Conservation (phyloP, 2,888 invertebrate genomes). For the Oscheius sp. region DNA sequence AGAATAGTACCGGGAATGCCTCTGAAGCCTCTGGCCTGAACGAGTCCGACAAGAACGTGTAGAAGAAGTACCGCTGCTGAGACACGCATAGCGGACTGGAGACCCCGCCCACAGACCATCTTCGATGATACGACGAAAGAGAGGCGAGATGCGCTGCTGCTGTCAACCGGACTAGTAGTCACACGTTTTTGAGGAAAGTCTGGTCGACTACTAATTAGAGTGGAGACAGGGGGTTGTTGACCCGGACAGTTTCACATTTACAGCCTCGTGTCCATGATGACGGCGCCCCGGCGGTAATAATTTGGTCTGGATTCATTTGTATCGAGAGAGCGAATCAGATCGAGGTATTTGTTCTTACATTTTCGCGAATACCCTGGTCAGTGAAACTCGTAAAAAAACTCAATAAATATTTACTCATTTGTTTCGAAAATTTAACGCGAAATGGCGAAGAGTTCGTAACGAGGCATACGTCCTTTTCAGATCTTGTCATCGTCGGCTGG, state of each 20-base stretch:
- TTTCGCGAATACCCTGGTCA: too few relatives aligned
- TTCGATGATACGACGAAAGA: conserved; percentile 22
- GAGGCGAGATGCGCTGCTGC: background rate
- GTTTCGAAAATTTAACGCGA: background rate
- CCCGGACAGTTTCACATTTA: conserved; percentile 15
- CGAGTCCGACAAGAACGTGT: background rate
- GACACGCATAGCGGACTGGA: conserved; percentile 30
- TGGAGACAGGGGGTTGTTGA: conserved; percentile 3
- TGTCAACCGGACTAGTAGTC: background rate
- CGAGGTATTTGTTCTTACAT: too few relatives aligned
- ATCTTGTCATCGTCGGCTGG: background rate
- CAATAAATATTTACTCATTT: too few relatives aligned
- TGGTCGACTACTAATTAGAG: background rate
- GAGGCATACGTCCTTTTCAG: background rate
- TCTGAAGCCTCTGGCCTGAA: conserved; percentile 44
- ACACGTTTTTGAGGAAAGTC: background rate
- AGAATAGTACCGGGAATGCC: conserved; percentile 49
- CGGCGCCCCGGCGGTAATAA: conserved; percentile 12
- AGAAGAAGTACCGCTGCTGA: conserved; percentile 14
- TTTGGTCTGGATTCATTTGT: too few relatives aligned
- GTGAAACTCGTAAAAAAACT: too few relatives aligned
- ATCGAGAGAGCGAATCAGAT: too few relatives aligned
- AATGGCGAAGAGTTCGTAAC: background rate
- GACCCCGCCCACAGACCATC: conserved; percentile 15
- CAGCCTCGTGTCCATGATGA: conserved; percentile 23